These are phyloP conservation scores for Phrynocephalus forsythii DNA, from an alignment of 2,797 vertebrate genomes.

Conservation along the genomic window DNA sequence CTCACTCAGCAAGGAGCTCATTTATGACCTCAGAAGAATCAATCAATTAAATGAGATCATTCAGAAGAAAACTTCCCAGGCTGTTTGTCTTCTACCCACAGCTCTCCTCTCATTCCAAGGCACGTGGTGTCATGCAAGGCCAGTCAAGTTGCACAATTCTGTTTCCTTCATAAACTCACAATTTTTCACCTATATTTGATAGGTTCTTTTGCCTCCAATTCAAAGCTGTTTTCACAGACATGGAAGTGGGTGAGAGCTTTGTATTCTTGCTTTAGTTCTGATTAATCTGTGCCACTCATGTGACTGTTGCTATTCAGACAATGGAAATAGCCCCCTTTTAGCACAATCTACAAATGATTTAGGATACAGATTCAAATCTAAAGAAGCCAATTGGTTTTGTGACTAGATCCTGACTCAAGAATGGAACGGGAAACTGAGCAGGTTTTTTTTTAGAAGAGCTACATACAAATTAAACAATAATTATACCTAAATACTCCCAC, in stretches of 20 bases:
- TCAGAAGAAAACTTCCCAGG: slow-evolving; percentile 82
- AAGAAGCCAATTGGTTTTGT: slow-evolving; percentile 62
- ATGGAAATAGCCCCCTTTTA: slow-evolving; percentile 87
- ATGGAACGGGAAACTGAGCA: slow-evolving; percentile 34
- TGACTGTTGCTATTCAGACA: slow-evolving; percentile 82
- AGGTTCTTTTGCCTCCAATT: slow-evolving; percentile 75
- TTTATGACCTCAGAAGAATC: slow-evolving; percentile 78
- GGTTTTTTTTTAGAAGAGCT: slow-evolving; percentile 21
- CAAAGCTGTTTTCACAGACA: slow-evolving; percentile 82
- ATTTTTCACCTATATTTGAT: slow-evolving; percentile 86
- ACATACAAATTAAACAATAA: slow-evolving; percentile 13
- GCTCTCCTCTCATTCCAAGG: slow-evolving; percentile 43
- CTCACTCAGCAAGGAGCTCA: slow-evolving; percentile 79
- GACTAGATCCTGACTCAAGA: slow-evolving; percentile 57
- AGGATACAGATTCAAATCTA: slow-evolving; percentile 72
- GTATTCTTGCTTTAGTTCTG: slow-evolving; percentile 87
- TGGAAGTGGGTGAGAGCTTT: slow-evolving; percentile 80
- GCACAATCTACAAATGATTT: slow-evolving; percentile 88
- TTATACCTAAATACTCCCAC: slow-evolving; percentile 44
- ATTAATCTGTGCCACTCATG: slow-evolving; percentile 93
- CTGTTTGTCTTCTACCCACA: slow-evolving; percentile 80
- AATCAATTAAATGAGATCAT: slow-evolving; percentile 82
- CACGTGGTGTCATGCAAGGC: slow-evolving; percentile 78
- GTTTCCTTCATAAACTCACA: slow-evolving; percentile 75
- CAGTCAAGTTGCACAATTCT: slow-evolving; percentile 75